Evolutionary conservation across 1,140 invertebrate genomes (phyloP), one percentile per base, ranked within the genome.

Genomic region (Drosophila lowei): DNA sequence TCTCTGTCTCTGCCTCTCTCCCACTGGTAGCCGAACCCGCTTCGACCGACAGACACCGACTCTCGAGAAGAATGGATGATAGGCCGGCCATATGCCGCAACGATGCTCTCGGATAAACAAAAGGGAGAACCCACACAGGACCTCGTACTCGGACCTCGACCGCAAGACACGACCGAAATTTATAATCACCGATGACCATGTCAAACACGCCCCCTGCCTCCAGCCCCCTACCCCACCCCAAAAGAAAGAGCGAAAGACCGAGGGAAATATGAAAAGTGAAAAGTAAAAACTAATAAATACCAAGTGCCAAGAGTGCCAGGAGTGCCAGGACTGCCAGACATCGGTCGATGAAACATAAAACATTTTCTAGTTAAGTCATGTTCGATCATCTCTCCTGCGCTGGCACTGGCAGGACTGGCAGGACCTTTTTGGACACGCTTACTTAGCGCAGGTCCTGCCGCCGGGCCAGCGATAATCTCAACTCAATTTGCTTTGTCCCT

Each of bases 351-450:
- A 67, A 81, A 74, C 68, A 79, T 73, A 73, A 78, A 80, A 71
- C 68, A 86, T 75, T 86, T 86, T 86, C 83, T 86, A 78, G 83
- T 86, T 85, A 86, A 86, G 81, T 86, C 81, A 81, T 88, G 77
- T 76, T 72, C 63, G 62, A 60, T 60, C 57, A 66, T 52, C 38
- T 48, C 15, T 41, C 11, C 60, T 49, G 28, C 2, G 28, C 28
- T 8, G 28, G 28, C 23, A 25, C 30, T 30, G 30, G 30, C 30
- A 30, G 60, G 48, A 48, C 52, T 23, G 53, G 49, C 21, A 59
- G 66, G 55, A 61, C 60, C 57, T 58, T 61, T 48, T 65, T 73
- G 55, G 79, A 83, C 70, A 83, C 79, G 79, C 71, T 83, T 74
- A 65, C 79, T 78, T 78, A 83, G 56, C 49, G 42, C 59, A 72